Conservation (phyloP, 2,113 vertebrate species). For the Tricholaema leucomelas region DNA sequence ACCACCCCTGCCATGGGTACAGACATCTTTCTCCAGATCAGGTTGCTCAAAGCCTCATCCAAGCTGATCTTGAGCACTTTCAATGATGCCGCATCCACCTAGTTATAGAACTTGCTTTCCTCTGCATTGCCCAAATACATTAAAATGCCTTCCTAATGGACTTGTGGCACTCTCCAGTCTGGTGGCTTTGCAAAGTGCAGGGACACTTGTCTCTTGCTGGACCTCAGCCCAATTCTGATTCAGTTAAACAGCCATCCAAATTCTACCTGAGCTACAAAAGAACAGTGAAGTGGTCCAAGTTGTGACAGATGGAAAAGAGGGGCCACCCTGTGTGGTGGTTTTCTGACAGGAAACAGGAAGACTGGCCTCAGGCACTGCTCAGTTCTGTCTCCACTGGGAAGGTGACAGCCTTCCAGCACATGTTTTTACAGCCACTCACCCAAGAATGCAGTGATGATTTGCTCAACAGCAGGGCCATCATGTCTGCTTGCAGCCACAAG, state of each 20-base stretch:
- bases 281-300: neutral
- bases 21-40: neutral
- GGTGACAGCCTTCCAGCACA: neutral
- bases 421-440: neutral
- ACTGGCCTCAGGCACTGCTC: neutral
- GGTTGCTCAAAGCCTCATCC: neutral
- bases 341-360: neutral
- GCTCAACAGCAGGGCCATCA: fast-evolving
- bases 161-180: neutral
- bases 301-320: neutral
- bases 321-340: neutral
- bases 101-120: neutral
- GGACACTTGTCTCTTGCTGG: neutral
- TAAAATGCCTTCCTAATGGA: neutral
- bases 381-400: neutral
- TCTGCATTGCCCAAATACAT: neutral
- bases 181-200: neutral
- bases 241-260: neutral
- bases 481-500: fast-evolving
- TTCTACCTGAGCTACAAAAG: neutral
- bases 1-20: too few species aligned
- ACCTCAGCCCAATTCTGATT: neutral
- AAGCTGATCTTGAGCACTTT: neutral
- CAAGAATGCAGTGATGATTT: too few species aligned
- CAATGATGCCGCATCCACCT: neutral